Conservation (phyloP, 2,888 invertebrate species). For the Coecobrya sp. region DNA sequence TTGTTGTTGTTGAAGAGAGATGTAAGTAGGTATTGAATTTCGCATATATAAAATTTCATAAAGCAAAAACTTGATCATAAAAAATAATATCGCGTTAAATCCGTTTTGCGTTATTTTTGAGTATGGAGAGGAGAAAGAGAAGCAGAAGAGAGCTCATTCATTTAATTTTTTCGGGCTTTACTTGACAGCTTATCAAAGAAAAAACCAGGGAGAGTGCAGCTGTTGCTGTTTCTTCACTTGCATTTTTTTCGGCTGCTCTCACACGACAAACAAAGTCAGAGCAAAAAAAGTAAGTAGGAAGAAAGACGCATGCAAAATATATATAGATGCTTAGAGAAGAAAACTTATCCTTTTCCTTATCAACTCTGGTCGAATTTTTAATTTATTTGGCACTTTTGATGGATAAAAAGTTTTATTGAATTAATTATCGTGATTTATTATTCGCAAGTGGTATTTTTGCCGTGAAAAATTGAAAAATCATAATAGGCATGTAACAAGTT, state of each 20-base stretch:
- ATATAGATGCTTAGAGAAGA: not conserved
- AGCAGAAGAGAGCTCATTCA: constrained; percentile 28
- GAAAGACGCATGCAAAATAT: constrained; percentile 26
- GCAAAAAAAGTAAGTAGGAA: not conserved
- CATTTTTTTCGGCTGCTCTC: constrained; percentile 10
- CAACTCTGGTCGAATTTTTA: constrained; percentile 37
- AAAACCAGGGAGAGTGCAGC: constrained; percentile 44
- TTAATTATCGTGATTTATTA: constrained; percentile 76
- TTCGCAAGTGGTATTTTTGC: constrained; percentile 59
- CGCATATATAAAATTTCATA: constrained; percentile 11
- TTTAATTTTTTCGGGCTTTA: not conserved
- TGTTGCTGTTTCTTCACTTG: constrained; percentile 44
- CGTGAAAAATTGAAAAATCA: constrained; percentile 30
- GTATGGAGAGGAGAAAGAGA: not conserved
- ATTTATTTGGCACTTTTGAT: constrained; percentile 64
- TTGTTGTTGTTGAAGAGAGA: not conserved
- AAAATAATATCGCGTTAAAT: not conserved
- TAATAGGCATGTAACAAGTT: not conserved
- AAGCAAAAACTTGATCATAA: not conserved
- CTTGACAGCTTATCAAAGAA: constrained; percentile 51
- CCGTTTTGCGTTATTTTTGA: constrained; percentile 6
- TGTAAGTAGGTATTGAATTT: constrained; percentile 18
- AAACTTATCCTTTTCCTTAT: constrained; percentile 10
- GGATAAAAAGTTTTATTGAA: constrained; percentile 68
- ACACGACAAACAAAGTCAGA: not conserved